Evolutionary conservation across 2,113 vertebrate species (phyloP).

Genomic region (Smithornis capensis): DNA sequence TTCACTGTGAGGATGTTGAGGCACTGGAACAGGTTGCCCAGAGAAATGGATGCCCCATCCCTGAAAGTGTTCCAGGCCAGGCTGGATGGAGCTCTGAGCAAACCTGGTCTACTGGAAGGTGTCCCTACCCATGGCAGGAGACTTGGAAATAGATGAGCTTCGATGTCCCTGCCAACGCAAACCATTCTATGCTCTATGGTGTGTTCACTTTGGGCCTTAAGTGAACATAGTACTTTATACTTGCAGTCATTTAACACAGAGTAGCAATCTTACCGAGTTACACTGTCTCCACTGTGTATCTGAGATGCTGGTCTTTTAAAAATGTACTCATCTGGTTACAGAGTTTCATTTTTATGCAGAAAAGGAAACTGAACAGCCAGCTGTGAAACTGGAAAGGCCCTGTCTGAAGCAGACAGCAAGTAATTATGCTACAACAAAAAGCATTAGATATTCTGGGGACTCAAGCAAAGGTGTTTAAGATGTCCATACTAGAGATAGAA

Average conservation of each 20-base stretch:
- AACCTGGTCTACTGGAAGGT: not conserved
- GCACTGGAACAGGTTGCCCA: not conserved
- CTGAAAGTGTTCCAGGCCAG: not conserved
- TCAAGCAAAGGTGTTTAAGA: not conserved
- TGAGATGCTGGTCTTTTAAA: not conserved
- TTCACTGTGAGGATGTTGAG: no score
- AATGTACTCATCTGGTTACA: not conserved
- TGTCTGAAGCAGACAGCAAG: not conserved
- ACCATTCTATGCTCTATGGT: not conserved
- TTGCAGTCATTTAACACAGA: no score
- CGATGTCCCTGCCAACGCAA: no score
- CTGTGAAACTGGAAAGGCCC: not conserved
- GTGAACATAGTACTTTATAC: rapidly evolving
- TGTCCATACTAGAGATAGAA: not conserved
- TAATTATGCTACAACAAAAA: not conserved
- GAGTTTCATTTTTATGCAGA: not conserved
- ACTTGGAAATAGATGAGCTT: not conserved
- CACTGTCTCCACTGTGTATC: not conserved
- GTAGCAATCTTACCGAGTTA: not conserved
- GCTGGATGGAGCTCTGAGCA: not conserved
- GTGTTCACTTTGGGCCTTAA: not conserved
- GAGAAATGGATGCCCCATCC: not conserved
- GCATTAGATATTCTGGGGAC: not conserved
- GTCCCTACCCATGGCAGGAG: not conserved
- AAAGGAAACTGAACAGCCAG: not conserved